Base-by-base conservation (phyloP, 2,113 vertebrate species). In the Sebastes fasciatus region DNA sequence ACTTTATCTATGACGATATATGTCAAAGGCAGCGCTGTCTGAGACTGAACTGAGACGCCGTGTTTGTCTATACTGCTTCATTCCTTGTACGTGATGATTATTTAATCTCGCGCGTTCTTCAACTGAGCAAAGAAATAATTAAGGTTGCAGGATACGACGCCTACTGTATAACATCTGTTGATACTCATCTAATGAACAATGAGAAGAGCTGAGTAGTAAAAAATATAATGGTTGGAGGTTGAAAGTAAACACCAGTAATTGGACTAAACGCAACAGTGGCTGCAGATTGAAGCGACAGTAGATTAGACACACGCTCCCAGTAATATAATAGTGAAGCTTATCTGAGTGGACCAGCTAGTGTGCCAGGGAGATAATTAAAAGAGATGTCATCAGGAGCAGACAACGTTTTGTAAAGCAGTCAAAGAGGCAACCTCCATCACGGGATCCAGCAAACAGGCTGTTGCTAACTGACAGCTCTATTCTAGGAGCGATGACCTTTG, bases 241-340 rank as follows among this genome's bases (percentile, higher is more conserved):
- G 79, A 92, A 91, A 86, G 73, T 83, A 89, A 90, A 91, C 86
- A 85, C 85, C 69, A 21, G 82, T 90, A 90, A 93, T 87, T 89
- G 72, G 82, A 88, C 71, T 83, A n/a, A 69, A 83, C 9, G 77
- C 82, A 77, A 88, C 74, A 73, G 52, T 79, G 74, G 82, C 72
- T 86, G 55, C 62, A 83, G 75, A 90, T 68, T 75, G 87, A 88
- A 70, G 87, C 81, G 89, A 90, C 78, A 86, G 84, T 67, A 67
- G 85, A 92, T 83, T 83, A 85, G 84, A 86, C 48, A 52, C 64
- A 66, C 45, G 57, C 72, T 80, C 54, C 48, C 73, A 76, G 93
- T 89, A 90, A 94, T 82, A 84, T 78, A 89, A 95, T 86, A 90
- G 90, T 78, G 61, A 87, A 68, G 85, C 86, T 89, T 93, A 93